Percentiles rank a stretch among this genome's conserved stretches.
phyloP scores from a whole-genome alignment of 2,888 invertebrate genomes.

The Tanypteryx hageni region DNA sequence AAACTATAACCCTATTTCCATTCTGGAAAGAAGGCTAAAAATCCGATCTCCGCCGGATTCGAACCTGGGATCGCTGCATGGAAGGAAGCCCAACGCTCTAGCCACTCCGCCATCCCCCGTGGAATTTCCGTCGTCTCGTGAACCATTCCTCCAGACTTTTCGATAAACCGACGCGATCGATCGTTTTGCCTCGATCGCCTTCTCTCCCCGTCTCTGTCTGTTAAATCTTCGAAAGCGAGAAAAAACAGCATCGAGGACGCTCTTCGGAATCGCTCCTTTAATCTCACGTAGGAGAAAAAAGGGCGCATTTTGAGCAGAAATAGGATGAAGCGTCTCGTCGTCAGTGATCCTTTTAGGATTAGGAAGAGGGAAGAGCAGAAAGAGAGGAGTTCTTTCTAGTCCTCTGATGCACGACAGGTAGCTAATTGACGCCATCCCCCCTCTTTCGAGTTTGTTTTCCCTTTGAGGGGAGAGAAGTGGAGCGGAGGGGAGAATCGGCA shows the following conservation, averaged over 20 bases:
- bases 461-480: neutral
- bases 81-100: too few species aligned
- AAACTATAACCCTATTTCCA: too few species aligned
- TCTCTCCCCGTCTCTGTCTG: too few species aligned
- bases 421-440: slow-evolving; percentile 49
- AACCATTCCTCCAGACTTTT: too few species aligned
- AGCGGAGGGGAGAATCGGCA: neutral
- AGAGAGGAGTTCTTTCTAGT: slow-evolving; percentile 24
- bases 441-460: slow-evolving; percentile 1
- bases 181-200: too few species aligned
- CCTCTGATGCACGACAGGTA: slow-evolving; percentile 46
- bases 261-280: slow-evolving; percentile 28
- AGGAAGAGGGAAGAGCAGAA: neutral
- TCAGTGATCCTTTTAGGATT: slow-evolving; percentile 29
- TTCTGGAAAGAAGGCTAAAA: too few species aligned
- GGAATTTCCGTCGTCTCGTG: too few species aligned
- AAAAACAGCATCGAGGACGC: neutral
- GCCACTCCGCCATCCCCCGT: too few species aligned
- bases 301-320: slow-evolving; percentile 17
- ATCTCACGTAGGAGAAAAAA: neutral
- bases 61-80: too few species aligned
- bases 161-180: too few species aligned
- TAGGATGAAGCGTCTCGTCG: slow-evolving; percentile 37
- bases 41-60: too few species aligned
- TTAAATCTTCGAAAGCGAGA: slow-evolving; percentile 13